Evolutionary conservation across 2,888 invertebrate species (phyloP).

Genomic region (Catocala nupta): DNA sequence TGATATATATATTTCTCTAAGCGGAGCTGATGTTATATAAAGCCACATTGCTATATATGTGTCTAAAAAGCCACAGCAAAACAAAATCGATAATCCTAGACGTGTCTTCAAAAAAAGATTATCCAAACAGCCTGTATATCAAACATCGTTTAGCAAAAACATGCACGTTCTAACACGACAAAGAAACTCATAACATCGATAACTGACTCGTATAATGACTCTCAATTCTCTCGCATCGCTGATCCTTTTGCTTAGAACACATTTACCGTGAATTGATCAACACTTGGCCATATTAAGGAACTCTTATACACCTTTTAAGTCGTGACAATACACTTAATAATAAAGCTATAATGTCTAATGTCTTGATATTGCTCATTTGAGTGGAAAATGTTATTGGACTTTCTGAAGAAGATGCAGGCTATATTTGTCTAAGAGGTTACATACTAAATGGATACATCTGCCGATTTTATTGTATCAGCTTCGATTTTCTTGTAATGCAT

Average conservation of each 20-base stretch:
- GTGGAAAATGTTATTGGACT: slow-evolving; percentile 21
- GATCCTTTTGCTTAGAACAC: slow-evolving; percentile 67
- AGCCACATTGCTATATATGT: too few species aligned
- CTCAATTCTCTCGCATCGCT: slow-evolving; percentile 63
- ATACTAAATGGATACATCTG: too few species aligned
- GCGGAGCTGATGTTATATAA: too few species aligned
- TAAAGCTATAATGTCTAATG: slow-evolving; percentile 56
- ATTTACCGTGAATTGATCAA: slow-evolving; percentile 70
- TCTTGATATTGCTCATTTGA: slow-evolving; percentile 49
- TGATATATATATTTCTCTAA: too few species aligned
- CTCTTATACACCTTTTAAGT: slow-evolving; percentile 66
- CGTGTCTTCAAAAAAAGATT: not conserved
- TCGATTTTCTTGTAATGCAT: too few species aligned
- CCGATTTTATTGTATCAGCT: too few species aligned
- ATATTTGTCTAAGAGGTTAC: too few species aligned
- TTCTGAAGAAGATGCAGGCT: too few species aligned
- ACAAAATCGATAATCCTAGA: too few species aligned
- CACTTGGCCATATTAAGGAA: slow-evolving; percentile 67
- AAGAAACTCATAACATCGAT: slow-evolving; percentile 73
- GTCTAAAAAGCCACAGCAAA: too few species aligned
- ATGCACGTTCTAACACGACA: slow-evolving; percentile 69
- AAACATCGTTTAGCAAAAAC: slow-evolving; percentile 68
- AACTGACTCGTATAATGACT: slow-evolving; percentile 64
- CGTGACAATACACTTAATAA: slow-evolving; percentile 39
- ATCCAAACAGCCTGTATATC: slow-evolving; percentile 60